Evolutionary conservation across 2,888 invertebrate genomes (phyloP).

Genomic region (Lithophane semibrunnea): DNA sequence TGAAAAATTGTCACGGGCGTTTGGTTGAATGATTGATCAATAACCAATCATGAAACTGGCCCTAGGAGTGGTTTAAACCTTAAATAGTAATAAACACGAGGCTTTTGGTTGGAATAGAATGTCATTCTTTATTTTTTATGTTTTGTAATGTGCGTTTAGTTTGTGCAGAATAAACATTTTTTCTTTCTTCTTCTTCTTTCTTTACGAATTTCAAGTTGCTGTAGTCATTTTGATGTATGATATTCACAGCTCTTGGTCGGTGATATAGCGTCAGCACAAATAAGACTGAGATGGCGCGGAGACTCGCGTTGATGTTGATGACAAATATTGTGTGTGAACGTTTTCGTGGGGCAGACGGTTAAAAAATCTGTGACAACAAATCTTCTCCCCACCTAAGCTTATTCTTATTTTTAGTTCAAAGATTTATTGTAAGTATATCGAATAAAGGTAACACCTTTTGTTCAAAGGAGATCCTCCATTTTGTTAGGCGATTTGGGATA

Average conservation of each 20-base stretch:
- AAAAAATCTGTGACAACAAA: neutral
- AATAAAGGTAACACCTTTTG: neutral
- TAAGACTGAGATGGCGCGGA: constrained; percentile 3
- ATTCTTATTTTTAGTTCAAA: neutral
- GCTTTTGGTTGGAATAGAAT: too few species aligned
- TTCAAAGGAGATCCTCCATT: too few species aligned
- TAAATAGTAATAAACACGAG: too few species aligned
- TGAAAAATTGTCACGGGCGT: neutral
- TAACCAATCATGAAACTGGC: neutral
- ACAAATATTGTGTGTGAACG: neutral
- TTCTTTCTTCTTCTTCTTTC: too few species aligned
- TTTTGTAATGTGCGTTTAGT: too few species aligned
- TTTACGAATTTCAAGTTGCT: neutral
- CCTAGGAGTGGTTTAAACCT: neutral
- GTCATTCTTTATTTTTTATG: too few species aligned
- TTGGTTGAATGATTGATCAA: neutral
- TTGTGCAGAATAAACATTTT: too few species aligned
- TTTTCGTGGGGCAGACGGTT: too few species aligned
- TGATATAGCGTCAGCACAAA: neutral
- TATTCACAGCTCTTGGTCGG: neutral
- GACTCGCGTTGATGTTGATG: neutral
- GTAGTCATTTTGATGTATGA: neutral
- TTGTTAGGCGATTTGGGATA: too few species aligned
- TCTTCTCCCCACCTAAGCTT: neutral
- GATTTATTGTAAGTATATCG: neutral